These are phyloP conservation scores for Neuroterus valhalla DNA, from an alignment of 1,140 invertebrate genomes.

Conservation along the genomic window DNA sequence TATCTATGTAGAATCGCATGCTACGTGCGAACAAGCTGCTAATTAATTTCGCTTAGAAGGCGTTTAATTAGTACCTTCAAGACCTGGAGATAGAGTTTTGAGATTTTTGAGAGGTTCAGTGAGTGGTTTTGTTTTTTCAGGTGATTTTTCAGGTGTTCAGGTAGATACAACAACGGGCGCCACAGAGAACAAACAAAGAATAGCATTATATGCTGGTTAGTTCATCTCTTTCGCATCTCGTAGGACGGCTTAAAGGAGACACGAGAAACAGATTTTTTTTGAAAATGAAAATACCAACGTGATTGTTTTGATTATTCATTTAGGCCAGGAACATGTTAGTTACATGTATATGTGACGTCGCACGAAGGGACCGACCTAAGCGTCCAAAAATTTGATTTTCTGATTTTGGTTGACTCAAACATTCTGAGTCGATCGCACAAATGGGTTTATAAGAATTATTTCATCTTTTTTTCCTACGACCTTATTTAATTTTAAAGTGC, in stretches of 20 bases:
- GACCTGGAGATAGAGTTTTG: conserved; percentile 73
- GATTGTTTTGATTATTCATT: too few species aligned
- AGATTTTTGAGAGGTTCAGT: conserved; percentile 72
- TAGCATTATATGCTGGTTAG: conserved; percentile 72
- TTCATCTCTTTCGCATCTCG: conserved; percentile 57
- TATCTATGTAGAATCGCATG: conserved; percentile 51
- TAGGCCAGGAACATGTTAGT: too few species aligned
- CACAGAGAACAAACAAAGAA: conserved; percentile 75
- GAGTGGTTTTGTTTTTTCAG: conserved; percentile 68
- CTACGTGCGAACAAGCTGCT: conserved; percentile 67
- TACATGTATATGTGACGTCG: too few species aligned
- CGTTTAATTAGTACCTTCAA: conserved; percentile 74
- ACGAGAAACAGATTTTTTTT: conserved; percentile 49
- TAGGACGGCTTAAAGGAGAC: conserved; percentile 47
- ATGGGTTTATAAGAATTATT: too few species aligned
- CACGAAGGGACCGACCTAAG: too few species aligned
- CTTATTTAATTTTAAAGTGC: too few species aligned
- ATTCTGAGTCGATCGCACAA: too few species aligned
- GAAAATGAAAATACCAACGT: not conserved
- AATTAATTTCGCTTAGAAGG: conserved; percentile 71
- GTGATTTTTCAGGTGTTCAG: conserved; percentile 68
- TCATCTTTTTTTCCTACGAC: too few species aligned
- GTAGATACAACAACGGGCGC: conserved; percentile 73
- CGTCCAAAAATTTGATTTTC: too few species aligned
- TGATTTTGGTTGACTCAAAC: too few species aligned